phyloP scores from a whole-genome alignment of 2,113 vertebrate genomes.

The Porphyrio hochstetteri region DNA sequence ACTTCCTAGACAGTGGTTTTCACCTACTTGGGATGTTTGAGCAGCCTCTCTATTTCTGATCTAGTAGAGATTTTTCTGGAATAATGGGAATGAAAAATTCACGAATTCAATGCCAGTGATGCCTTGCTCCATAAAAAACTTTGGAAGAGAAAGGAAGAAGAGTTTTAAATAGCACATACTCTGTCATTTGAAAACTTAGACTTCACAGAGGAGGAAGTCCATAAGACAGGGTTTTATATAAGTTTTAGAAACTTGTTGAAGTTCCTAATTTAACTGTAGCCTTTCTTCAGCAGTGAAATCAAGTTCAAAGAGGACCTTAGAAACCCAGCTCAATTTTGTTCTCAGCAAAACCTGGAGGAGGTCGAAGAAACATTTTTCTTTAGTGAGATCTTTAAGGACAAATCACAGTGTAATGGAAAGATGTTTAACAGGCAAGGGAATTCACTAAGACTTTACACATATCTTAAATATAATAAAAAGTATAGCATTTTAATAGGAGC shows the following conservation, averaged over 20 bases:
- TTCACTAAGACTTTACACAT: background rate
- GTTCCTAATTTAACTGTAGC: slow-evolving; percentile 40
- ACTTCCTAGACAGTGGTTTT: no score
- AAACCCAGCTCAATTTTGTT: slow-evolving; percentile 51
- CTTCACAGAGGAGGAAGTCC: background rate
- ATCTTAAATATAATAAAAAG: background rate
- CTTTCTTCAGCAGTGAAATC: slow-evolving; percentile 45
- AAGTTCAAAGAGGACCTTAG: slow-evolving; percentile 56
- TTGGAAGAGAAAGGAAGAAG: background rate
- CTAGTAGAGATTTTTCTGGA: background rate
- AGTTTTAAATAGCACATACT: background rate
- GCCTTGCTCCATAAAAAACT: background rate
- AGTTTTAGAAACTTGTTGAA: slow-evolving; percentile 52
- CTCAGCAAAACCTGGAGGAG: slow-evolving; percentile 47
- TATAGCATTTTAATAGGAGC: background rate
- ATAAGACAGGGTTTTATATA: background rate
- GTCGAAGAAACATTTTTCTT: slow-evolving; percentile 51
- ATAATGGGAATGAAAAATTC: background rate
- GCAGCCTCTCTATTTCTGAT: no score
- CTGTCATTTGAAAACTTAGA: slow-evolving; percentile 5
- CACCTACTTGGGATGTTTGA: no score
- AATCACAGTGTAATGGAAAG: background rate
- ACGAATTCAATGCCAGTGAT: background rate
- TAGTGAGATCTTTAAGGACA: slow-evolving; percentile 36
- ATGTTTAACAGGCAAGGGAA: slow-evolving; percentile 3